Base-by-base conservation (phyloP, 2,113 vertebrate genomes). In the Malurus melanocephalus region DNA sequence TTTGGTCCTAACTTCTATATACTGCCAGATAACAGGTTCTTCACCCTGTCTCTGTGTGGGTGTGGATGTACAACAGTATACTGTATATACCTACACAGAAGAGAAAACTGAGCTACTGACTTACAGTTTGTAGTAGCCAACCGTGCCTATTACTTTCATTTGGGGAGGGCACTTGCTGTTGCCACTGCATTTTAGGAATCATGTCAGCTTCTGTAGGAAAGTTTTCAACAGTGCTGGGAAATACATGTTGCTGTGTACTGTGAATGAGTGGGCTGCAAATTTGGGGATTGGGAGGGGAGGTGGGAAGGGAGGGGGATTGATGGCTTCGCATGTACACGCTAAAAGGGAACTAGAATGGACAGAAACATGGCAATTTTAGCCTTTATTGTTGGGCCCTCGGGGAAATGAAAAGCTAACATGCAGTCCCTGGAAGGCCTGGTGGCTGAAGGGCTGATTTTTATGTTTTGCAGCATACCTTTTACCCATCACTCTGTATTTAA, bases 71-170 rank as follows among this genome's bases (percentile, higher is more conserved):
- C 84, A 93, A 76, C 14, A 12, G 26, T 42, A 66, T 75, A 90
- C 83, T 69, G 7, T 57, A 42, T 56, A 61, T 92, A 96, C 96
- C 95, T 95, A 93, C 94, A 43, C 88, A 92, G 92, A 94, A 96
- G 94, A 96, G 89, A 93, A 97, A 95, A 92, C 59, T 48, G 88
- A 96, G 96, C 96, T 97, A 96, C 95, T 94, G 94, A 96, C 80
- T 85, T 94, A 92, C 76, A 76, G 66, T 87, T 91, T 93, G 93
- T 97, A 95, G 95, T 97, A 97, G 97, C 97, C 97, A 97, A 96
- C 92, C n/a, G 97, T 97, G 96, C 97, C 97, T 98, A 97, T 96
- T 97, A 90, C 92, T 96, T 95, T 95, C 64, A 48, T 95, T 92
- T 96, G 93, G 93, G 89, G 93, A 96, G 96, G 92, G 93, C 94